Evolutionary conservation across 2,113 vertebrate species (phyloP).

Genomic region (Anoplopoma fimbria): DNA sequence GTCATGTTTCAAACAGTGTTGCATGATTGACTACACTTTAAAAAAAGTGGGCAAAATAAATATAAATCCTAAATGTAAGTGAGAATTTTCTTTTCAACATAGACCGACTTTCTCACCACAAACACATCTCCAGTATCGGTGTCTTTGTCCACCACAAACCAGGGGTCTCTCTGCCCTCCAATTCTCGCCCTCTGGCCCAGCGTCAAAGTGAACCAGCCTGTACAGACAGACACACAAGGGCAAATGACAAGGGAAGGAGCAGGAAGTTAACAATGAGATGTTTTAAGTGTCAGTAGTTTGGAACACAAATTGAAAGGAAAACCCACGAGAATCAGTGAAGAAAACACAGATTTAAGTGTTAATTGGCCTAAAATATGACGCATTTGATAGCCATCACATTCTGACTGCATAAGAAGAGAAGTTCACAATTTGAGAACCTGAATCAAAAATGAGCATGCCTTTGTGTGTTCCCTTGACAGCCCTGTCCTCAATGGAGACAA

Average conservation of each 20-base stretch:
- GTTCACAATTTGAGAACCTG: background rate
- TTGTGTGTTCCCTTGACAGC: slow-evolving; percentile 90
- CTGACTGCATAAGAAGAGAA: background rate
- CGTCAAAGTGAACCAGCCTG: slow-evolving; percentile 97
- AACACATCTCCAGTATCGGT: slow-evolving; percentile 86
- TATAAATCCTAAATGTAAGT: background rate
- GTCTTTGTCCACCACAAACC: slow-evolving; percentile 97
- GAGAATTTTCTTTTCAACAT: background rate
- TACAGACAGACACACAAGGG: background rate
- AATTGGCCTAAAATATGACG: background rate
- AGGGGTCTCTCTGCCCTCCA: slow-evolving; percentile 87
- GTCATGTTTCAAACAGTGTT: background rate
- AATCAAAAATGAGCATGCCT: slow-evolving; percentile 80
- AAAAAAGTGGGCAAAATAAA: background rate
- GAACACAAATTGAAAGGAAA: background rate
- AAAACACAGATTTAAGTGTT: background rate
- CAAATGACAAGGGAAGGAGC: background rate
- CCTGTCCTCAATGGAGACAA: slow-evolving; percentile 93
- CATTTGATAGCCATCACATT: background rate
- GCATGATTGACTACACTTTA: too few relatives aligned
- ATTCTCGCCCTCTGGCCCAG: slow-evolving; percentile 93
- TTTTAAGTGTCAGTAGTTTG: background rate
- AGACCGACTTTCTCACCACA: slow-evolving; percentile 87
- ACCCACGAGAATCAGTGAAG: background rate
- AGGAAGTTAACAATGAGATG: background rate